Evolutionary conservation across 2,797 vertebrate genomes (phyloP).

Genomic region (Platyrinchus mystaceus): DNA sequence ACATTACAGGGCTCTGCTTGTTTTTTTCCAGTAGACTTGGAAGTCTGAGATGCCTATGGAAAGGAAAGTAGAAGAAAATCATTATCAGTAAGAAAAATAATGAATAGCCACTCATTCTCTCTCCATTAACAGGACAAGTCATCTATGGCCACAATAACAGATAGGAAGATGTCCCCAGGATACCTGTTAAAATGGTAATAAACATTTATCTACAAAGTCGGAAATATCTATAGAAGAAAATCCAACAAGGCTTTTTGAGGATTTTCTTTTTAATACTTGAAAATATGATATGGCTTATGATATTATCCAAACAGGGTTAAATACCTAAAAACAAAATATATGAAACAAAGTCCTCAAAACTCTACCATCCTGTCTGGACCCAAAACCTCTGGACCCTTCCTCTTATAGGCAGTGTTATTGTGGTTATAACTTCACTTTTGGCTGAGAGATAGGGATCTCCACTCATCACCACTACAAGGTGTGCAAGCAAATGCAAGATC

Average conservation of each 20-base stretch:
- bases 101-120: not conserved
- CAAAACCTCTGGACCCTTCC: not conserved
- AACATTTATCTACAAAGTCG: not conserved
- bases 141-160: not conserved
- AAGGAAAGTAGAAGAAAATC: not conserved
- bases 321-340: not conserved
- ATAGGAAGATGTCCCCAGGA: not conserved
- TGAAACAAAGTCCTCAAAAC: not conserved
- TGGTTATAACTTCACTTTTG: not conserved
- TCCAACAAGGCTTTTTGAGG: not conserved
- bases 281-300: not conserved
- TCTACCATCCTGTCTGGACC: not conserved
- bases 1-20: not conserved
- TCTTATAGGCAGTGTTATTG: not conserved
- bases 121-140: not conserved
- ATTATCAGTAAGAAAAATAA: not conserved
- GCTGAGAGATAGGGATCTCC: not conserved
- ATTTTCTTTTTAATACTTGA: not conserved
- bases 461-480: not conserved
- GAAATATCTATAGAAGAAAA: not conserved
- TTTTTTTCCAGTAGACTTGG: not conserved
- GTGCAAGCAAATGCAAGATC: not conserved
- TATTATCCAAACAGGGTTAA: not conserved
- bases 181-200: not conserved
- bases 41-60: not conserved